Evolutionary conservation across 2,797 vertebrate species (phyloP).

Genomic region (Euthynnus affinis): DNA sequence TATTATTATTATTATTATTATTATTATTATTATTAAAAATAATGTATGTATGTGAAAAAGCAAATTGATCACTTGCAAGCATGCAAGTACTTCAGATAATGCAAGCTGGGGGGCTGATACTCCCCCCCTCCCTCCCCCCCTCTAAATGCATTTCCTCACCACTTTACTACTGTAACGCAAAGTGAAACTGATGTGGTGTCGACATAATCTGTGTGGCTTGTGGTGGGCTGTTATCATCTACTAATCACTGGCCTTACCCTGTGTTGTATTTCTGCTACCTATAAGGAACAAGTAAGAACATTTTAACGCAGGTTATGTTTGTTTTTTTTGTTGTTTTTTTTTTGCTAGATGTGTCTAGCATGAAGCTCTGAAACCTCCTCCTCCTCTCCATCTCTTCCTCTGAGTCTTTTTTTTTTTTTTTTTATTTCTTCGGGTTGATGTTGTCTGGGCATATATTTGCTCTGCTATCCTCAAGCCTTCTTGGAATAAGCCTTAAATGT

Average conservation of each 20-base stretch:
- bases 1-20: no score
- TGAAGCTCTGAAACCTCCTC: slow-evolving; percentile 34
- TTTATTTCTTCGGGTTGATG: slow-evolving; percentile 49
- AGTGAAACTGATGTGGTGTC: slow-evolving; percentile 85
- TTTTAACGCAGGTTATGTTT: slow-evolving; percentile 47
- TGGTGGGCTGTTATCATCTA: slow-evolving; percentile 50
- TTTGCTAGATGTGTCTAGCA: slow-evolving; percentile 48
- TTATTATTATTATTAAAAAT: no score
- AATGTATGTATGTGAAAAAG: slow-evolving; percentile 58
- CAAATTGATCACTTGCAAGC: slow-evolving; percentile 89
- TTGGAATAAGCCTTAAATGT: slow-evolving; percentile 94
- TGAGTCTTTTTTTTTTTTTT: slow-evolving; percentile 33
- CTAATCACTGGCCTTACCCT: slow-evolving; percentile 55
- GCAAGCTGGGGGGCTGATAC: slow-evolving; percentile 73
- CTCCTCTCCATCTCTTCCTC: neutral
- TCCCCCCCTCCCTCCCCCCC: slow-evolving; percentile 82
- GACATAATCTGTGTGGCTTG: slow-evolving; percentile 78
- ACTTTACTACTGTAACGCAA: slow-evolving; percentile 90
- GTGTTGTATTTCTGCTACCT: slow-evolving; percentile 64
- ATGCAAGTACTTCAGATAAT: slow-evolving; percentile 79
- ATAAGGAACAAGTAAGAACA: slow-evolving; percentile 22
- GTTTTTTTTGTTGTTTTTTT: no score
- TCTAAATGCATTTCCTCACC: slow-evolving; percentile 85
- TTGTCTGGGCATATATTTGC: slow-evolving; percentile 43
- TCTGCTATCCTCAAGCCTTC: slow-evolving; percentile 82